phyloP scores from a whole-genome alignment of 2,113 vertebrate genomes.

The Cygnus buccinator region DNA sequence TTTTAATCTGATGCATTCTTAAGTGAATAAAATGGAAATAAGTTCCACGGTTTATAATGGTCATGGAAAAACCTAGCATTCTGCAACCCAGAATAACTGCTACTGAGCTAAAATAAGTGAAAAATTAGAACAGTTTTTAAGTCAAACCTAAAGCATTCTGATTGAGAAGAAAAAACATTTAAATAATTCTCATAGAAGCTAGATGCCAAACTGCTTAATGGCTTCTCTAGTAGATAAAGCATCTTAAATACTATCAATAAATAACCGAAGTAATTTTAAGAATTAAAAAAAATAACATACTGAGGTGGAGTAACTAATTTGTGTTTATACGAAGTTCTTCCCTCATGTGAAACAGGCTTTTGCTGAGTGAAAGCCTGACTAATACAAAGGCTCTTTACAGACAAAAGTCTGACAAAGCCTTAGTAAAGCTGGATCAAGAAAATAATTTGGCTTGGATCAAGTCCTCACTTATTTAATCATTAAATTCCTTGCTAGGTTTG shows the following conservation, averaged over 20 bases:
- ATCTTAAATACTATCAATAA: not conserved
- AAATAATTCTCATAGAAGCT: not conserved
- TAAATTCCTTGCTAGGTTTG: not conserved
- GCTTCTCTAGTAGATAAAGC: not conserved
- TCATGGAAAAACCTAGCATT: not conserved
- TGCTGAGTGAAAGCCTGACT: conserved; percentile 1
- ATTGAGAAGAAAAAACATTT: not conserved
- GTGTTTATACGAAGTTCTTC: not conserved
- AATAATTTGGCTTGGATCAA: not conserved
- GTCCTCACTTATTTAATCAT: not conserved
- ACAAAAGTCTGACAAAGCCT: not conserved
- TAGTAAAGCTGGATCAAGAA: not conserved
- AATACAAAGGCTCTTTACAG: conserved; percentile 4
- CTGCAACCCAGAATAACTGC: not conserved
- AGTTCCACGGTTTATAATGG: not conserved
- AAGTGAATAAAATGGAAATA: not conserved
- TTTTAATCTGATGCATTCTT: not conserved
- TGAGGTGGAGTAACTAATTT: not conserved
- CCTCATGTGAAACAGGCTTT: not conserved
- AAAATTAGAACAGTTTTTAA: not conserved
- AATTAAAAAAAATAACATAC: not conserved
- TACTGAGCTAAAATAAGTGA: not conserved
- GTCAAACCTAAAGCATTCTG: not conserved
- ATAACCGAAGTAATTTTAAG: not conserved
- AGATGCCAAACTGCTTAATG: not conserved